Evolutionary conservation across 1,140 invertebrate genomes (phyloP), one percentile per base, ranked within the genome.

Genomic region (Drosophila neocordata): DNA sequence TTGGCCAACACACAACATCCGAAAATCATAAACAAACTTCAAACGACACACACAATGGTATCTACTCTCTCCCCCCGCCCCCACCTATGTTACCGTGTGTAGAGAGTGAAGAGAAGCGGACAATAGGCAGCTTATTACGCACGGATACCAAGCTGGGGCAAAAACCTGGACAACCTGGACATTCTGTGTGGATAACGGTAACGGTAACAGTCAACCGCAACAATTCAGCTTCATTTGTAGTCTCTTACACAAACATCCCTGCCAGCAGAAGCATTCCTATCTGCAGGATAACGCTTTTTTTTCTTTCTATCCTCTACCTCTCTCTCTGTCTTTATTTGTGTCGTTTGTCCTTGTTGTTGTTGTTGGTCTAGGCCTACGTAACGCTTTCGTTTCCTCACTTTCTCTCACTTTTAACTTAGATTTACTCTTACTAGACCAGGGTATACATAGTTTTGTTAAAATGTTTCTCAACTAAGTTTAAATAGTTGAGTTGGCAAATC

Each of bases 21-120:
- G 89, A 90, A 90, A 85, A 88, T 83, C 89, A 90, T 90, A 90
- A 90, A 90, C 88, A 90, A 90, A 89, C 83, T 87, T 87, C 83
- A 87, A 87, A 79, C 73, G 77, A 77, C 75, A 77, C 62, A 70
- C 60, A 85, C 82, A 85, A 87, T 77, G 73, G 78, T 20, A n/a
- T 48, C 11, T 4, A 20, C 41, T 13, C 13, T 6, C 13, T 13
- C 2, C 13, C 13, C 15, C 15, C 15, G 7, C 41, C 13, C 41
- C 6, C 1, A 3, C 18, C 2, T 11, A 3, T 7, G 11, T 3
- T n/a, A n/a, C 20, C 58, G 18, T 41, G 15, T 20, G 41, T 31
- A 31, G 8, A 20, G 15, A 48, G 41, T n/a, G 20, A 62, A 69
- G 52, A 62, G 59, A 48, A 61, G 38, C 37, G 67, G 35, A 48